Conservation (phyloP, 2,113 vertebrate species). For the Turnix velox region DNA sequence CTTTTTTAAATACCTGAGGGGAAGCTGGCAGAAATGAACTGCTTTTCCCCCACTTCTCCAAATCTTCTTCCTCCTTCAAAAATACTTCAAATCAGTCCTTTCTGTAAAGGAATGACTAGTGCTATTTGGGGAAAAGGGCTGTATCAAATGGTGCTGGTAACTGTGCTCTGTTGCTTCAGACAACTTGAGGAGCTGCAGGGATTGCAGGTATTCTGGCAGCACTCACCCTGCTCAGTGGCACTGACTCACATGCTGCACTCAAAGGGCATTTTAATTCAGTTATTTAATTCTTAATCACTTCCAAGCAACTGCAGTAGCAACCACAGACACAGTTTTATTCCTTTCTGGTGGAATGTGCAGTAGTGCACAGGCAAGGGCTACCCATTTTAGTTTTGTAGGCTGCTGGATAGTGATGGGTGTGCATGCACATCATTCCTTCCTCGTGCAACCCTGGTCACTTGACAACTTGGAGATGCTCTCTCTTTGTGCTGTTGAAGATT, state of each 20-base stretch:
- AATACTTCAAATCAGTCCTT: conserved; percentile 3
- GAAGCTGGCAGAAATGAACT: conserved; percentile 27
- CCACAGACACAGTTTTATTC: not conserved
- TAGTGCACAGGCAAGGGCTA: not conserved
- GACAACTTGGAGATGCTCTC: not conserved
- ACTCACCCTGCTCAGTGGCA: not conserved
- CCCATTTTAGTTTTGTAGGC: not conserved
- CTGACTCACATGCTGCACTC: conserved; percentile 17
- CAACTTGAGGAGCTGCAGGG: conserved; percentile 39
- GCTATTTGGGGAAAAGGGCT: conserved; percentile 36
- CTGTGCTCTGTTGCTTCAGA: conserved; percentile 31
- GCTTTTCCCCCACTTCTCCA: not conserved
- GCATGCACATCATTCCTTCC: not conserved
- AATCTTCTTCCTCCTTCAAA: conserved; percentile 6
- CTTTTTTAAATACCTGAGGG: conserved; percentile 47
- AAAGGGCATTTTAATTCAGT: not conserved
- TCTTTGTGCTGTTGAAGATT: not conserved
- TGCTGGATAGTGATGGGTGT: not conserved
- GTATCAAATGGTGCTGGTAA: conserved; percentile 30
- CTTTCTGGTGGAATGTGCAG: not conserved
- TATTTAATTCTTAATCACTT: not conserved
- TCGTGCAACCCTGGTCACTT: not conserved
- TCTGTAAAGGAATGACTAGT: conserved; percentile 28
- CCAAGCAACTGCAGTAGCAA: not conserved
- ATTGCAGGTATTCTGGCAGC: conserved; percentile 41